Evolutionary conservation across 2,113 vertebrate genomes (phyloP).

Genomic region (Paradisaea rubra): DNA sequence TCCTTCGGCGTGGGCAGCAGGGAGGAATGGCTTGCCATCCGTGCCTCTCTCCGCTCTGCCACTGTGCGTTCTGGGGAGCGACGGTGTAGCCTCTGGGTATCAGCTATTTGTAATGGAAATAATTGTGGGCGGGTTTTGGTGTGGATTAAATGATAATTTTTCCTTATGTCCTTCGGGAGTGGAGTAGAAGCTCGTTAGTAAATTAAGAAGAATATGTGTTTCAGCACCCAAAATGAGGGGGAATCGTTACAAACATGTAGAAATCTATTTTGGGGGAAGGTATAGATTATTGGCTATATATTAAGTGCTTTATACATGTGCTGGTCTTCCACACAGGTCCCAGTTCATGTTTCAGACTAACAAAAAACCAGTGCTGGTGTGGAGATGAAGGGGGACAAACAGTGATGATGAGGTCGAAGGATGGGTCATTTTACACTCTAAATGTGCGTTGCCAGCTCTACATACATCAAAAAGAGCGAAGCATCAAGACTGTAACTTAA

Average conservation of each 20-base stretch:
- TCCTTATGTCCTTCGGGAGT: background rate
- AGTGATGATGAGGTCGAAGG: background rate
- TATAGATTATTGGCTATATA: accelerated
- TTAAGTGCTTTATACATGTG: background rate
- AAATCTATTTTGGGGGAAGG: background rate
- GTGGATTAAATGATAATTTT: background rate
- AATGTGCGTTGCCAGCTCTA: background rate
- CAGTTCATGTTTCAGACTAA: background rate
- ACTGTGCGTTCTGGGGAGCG: accelerated
- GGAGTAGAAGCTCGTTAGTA: background rate
- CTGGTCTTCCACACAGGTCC: background rate
- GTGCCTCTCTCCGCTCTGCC: background rate
- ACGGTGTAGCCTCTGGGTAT: background rate
- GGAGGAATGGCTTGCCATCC: background rate
- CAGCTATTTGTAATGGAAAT: background rate
- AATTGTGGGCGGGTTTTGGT: accelerated
- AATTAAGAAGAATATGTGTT: background rate
- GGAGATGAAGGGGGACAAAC: background rate
- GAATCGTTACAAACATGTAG: background rate
- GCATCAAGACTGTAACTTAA: background rate
- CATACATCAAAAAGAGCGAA: background rate
- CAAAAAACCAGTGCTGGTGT: background rate
- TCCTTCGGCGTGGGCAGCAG: background rate
- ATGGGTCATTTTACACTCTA: background rate
- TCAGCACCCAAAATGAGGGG: background rate